A percentile compares a stretch with the other conserved stretches of the same genome.
Conservation (phyloP, 2,797 vertebrate species). For the Pseudotriccus pelzelni region DNA sequence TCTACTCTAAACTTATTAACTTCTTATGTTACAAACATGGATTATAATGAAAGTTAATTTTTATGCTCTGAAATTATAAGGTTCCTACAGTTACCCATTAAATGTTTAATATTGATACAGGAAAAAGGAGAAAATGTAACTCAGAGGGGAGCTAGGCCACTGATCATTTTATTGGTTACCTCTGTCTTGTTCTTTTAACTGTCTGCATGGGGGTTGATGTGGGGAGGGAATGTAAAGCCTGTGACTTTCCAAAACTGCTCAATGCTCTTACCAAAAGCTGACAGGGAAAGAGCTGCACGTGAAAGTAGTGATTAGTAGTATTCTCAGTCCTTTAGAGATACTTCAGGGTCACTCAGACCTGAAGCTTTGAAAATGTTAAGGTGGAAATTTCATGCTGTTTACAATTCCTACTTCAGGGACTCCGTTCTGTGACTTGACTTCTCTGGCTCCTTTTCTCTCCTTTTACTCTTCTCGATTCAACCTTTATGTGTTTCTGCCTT, state of each 20-base stretch:
- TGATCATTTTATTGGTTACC: not conserved
- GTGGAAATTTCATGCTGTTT: not conserved
- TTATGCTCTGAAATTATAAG: not conserved
- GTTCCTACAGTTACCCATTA: not conserved
- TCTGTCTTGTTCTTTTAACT: not conserved
- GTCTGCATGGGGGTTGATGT: not conserved
- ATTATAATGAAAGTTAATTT: not conserved
- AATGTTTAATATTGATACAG: not conserved
- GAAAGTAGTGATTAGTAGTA: not conserved
- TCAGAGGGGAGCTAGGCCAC: not conserved
- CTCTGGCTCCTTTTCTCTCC: not conserved
- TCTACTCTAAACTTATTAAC: not conserved
- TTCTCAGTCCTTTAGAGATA: not conserved
- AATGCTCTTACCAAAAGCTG: not conserved
- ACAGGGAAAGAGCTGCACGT: not conserved
- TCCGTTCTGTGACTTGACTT: not conserved
- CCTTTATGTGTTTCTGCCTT: not conserved
- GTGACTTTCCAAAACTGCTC: not conserved
- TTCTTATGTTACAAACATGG: not conserved
- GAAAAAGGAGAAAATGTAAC: not conserved
- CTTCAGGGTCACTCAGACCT: not conserved
- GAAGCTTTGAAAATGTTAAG: not conserved
- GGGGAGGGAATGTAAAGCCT: not conserved
- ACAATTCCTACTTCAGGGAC: not conserved
- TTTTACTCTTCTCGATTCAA: not conserved